Percentiles rank a stretch among this genome's conserved stretches.
phyloP scores from a whole-genome alignment of 1,140 invertebrate species.

The Scaptomyza pallida region DNA sequence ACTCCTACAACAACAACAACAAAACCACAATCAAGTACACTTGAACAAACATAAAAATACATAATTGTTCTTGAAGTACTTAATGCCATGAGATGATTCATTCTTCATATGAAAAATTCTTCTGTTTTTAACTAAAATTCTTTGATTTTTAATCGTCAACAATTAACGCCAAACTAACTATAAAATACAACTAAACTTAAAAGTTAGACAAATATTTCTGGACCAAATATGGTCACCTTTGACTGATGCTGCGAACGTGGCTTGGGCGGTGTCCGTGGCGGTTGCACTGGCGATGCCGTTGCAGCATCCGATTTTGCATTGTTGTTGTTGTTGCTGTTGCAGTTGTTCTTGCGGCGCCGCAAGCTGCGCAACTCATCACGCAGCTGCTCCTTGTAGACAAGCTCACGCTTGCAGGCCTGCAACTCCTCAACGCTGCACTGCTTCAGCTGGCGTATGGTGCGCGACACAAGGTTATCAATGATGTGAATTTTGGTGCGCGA shows the following conservation, averaged over 20 bases:
- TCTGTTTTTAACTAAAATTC: slow-evolving; percentile 33
- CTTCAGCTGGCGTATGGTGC: slow-evolving; percentile 64
- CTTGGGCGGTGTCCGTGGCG: slow-evolving; percentile 63
- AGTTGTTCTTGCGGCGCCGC: slow-evolving; percentile 37
- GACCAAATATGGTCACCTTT: slow-evolving; percentile 53
- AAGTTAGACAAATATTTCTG: slow-evolving; percentile 63
- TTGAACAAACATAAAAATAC: slow-evolving; percentile 21
- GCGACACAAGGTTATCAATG: slow-evolving; percentile 66
- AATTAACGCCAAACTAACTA: slow-evolving; percentile 55
- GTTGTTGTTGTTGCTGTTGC: not conserved
- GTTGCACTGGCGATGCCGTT: slow-evolving; percentile 20
- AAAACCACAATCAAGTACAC: slow-evolving; percentile 3
- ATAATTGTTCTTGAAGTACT: not conserved
- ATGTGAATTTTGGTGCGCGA: slow-evolving; percentile 76
- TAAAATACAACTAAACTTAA: slow-evolving; percentile 10
- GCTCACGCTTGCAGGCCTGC: slow-evolving; percentile 65
- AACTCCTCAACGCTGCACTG: slow-evolving; percentile 71
- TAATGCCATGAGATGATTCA: too few relatives aligned
- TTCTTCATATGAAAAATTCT: too few relatives aligned
- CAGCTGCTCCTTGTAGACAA: slow-evolving; percentile 72
- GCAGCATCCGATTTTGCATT: not conserved
- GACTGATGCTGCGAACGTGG: slow-evolving; percentile 15
- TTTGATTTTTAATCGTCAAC: slow-evolving; percentile 78
- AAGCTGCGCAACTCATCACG: slow-evolving; percentile 49
- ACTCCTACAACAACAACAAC: slow-evolving; percentile 71